Evolutionary conservation across 2,113 vertebrate species (phyloP).

Genomic region (Microtus montanus): DNA sequence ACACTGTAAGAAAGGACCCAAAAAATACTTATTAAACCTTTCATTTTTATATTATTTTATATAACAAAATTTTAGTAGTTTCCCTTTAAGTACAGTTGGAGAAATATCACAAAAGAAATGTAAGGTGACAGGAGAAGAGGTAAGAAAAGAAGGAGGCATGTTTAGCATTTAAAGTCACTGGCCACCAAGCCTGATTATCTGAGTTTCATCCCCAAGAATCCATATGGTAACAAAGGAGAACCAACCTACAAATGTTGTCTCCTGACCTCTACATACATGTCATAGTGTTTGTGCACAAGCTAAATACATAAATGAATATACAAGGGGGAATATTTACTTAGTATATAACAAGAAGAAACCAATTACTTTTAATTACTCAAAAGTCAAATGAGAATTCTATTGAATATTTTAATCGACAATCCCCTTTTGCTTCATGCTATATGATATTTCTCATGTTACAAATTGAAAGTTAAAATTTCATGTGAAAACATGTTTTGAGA

Average conservation of each 20-base stretch:
- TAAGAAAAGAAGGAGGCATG: background rate
- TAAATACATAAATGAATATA: background rate
- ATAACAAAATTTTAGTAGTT: constrained; percentile 51
- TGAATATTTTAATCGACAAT: background rate
- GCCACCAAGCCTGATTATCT: background rate
- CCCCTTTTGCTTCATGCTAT: background rate
- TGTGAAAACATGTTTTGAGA: constrained; percentile 47
- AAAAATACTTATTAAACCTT: constrained; percentile 38
- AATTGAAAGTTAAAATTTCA: background rate
- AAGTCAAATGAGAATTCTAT: constrained; percentile 6
- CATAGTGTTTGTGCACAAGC: background rate
- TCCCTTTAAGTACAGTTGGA: background rate
- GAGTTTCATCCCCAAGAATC: background rate
- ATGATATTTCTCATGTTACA: background rate
- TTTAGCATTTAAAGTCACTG: too few relatives aligned
- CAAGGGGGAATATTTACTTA: background rate
- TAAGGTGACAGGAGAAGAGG: too few relatives aligned
- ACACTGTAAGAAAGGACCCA: background rate
- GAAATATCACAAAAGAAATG: constrained; percentile 45
- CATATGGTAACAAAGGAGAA: background rate
- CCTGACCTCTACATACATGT: background rate
- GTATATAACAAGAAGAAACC: background rate
- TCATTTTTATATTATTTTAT: constrained; percentile 36
- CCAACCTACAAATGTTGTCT: background rate
- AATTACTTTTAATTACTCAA: background rate